Base-by-base conservation (phyloP, 30 jellyfish, hydroid and myxozoan species). In the Aurelia sp. region DNA sequence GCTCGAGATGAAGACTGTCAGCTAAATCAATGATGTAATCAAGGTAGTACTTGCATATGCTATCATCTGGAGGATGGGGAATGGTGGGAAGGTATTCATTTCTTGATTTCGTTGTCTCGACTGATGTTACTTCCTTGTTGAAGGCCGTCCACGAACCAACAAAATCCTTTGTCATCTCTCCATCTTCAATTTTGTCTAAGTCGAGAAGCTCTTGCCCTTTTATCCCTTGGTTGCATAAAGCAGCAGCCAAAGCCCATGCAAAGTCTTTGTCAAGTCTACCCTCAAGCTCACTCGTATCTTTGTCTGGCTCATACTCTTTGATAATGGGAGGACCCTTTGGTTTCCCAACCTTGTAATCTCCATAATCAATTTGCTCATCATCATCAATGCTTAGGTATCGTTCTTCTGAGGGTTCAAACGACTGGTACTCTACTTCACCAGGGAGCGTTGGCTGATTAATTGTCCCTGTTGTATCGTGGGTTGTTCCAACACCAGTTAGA, bases 381-480 rank as follows among this genome's bases (percentile, higher is more conserved):
- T 76, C 77, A 76, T 76, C 30, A 16, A 76, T 35, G 50, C 60
- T 74, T 76, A 20, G 48, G 53, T 58, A 76, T 76, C n/a, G 87
- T 20, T 18, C 87, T 76, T 76, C 87, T 76, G 87, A 53, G 77
- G 87, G 76, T 61, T 76, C 76, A 76, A 61, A 76, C 87, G 87
- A 61, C 87, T 76, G 87, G 37, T 76, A 76, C 76, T 76, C 87
- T 76, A 58, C 53, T 76, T 76, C 82, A 15, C 82, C 82, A 72
- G 71, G 70, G 67, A 47, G 82, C n/a, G 82, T 72, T 53, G 82
- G 82, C 82, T 72, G 82, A 72, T 72, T 72, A 66, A 78, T 78
- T 61, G 88, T 78, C 88, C 88, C 88, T 78, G 88, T 78, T 78
- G 88, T 62, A 78, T 78, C 88, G 22, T 78, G 88, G 74, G 88